These are phyloP conservation scores for Pissodes strobi DNA, from an alignment of 1,140 invertebrate genomes.

Conservation along the genomic window DNA sequence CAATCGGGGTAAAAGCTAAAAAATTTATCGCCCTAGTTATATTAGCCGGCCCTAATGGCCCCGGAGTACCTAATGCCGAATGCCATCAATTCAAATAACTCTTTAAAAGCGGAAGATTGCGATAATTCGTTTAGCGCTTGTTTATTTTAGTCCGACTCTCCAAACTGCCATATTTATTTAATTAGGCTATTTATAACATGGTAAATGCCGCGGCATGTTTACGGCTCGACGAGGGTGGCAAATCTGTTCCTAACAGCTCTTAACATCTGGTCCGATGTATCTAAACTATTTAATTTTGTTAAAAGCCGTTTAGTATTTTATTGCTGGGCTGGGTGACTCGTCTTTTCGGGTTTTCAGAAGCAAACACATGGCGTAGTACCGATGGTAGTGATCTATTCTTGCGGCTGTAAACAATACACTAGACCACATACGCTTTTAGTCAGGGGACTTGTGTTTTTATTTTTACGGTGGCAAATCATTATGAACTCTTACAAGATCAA, in stretches of 20 bases:
- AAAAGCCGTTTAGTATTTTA: constrained; percentile 23
- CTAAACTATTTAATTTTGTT: constrained; percentile 24
- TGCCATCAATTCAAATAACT: no score
- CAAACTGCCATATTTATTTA: constrained; percentile 19
- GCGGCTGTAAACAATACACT: constrained; percentile 16
- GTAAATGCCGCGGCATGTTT: constrained; percentile 10
- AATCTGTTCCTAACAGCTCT: constrained; percentile 18
- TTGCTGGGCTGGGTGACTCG: constrained; percentile 14
- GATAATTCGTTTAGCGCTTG: constrained; percentile 4
- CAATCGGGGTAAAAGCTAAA: background rate
- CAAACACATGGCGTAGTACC: constrained; percentile 7
- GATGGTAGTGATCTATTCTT: constrained; percentile 16
- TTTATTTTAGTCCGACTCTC: background rate
- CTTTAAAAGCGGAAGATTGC: constrained; percentile 15
- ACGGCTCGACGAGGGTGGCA: constrained; percentile 16
- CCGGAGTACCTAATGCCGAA: background rate
- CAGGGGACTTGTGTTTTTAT: no score
- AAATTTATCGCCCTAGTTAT: background rate
- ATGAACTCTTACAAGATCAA: no score
- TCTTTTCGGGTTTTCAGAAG: constrained; percentile 1
- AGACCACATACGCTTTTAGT: no score
- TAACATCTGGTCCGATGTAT: constrained; percentile 23
- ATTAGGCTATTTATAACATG: constrained; percentile 24
- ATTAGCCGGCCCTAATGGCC: background rate
- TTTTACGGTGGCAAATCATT: no score